Evolutionary conservation across 1,140 invertebrate genomes (phyloP).

Genomic region (Ips nitidus): DNA sequence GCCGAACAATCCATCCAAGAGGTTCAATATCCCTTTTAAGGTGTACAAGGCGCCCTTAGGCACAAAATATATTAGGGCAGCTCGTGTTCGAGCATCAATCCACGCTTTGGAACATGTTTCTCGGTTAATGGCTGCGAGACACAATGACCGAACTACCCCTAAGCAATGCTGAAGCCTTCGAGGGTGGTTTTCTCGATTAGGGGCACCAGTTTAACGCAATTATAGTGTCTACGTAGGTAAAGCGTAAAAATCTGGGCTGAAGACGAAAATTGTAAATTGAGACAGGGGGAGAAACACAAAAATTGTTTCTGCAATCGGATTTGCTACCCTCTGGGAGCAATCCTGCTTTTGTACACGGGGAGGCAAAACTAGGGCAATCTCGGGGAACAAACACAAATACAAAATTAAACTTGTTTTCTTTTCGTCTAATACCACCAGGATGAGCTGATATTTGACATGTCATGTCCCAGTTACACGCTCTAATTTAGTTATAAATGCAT

Average conservation of each 20-base stretch:
- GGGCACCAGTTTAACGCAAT: no score
- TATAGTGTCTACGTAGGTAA: background rate
- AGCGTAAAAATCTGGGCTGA: background rate
- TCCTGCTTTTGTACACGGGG: no score
- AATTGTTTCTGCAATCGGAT: no score
- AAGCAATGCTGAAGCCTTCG: background rate
- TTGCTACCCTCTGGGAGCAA: no score
- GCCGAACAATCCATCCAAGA: background rate
- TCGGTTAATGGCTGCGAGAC: background rate
- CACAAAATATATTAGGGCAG: background rate
- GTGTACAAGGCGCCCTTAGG: background rate
- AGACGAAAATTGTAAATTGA: no score
- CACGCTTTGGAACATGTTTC: background rate
- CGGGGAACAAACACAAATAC: no score
- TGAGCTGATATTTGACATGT: constrained; percentile 1
- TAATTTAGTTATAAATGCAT: constrained; percentile 3
- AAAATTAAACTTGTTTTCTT: no score
- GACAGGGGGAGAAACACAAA: no score
- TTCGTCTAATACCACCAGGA: no score
- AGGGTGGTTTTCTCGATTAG: no score
- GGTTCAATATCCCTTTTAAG: background rate
- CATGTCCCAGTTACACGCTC: constrained; percentile 4
- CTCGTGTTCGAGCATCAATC: constrained; percentile 3
- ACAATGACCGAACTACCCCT: background rate
- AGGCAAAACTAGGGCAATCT: no score